A percentile compares a stretch with the other conserved stretches of the same genome.
phyloP scores from a whole-genome alignment of 2,797 vertebrate species.

The Silurus aristotelis region DNA sequence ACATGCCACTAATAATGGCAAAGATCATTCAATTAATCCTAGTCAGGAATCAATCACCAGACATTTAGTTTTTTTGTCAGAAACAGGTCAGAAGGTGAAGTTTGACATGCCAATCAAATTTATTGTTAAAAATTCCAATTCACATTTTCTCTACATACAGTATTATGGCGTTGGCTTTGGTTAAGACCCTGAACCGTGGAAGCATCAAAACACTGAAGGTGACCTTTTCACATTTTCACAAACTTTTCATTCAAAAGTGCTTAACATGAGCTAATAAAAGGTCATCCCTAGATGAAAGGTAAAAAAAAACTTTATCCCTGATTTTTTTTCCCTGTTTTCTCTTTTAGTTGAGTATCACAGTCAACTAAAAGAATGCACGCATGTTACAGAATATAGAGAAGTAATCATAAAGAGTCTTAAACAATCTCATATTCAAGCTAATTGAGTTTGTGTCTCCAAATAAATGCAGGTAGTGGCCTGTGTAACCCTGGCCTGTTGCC shows the following conservation, averaged over 20 bases:
- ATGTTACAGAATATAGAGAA: slow-evolving; percentile 45
- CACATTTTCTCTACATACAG: neutral
- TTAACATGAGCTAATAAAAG: slow-evolving; percentile 51
- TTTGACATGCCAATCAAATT: neutral
- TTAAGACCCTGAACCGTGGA: slow-evolving; percentile 42
- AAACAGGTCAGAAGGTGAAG: neutral
- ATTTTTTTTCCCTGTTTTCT: slow-evolving; percentile 48
- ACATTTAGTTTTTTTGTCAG: neutral
- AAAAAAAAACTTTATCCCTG: slow-evolving; percentile 51
- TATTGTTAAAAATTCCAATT: neutral
- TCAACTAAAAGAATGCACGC: slow-evolving; percentile 6
- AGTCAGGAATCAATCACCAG: neutral
- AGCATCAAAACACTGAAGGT: slow-evolving; percentile 15
- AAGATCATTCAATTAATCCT: neutral
- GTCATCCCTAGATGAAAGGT: slow-evolving; percentile 51
- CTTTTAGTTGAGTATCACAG: slow-evolving; percentile 43
- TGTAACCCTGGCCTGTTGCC: slow-evolving; percentile 61
- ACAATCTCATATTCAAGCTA: slow-evolving; percentile 67
- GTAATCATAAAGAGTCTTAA: slow-evolving; percentile 52
- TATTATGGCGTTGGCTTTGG: slow-evolving; percentile 24
- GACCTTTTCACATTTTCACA: slow-evolving; percentile 52
- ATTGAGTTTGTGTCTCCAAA: slow-evolving; percentile 67
- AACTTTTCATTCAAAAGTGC: slow-evolving; percentile 49
- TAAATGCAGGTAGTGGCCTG: slow-evolving; percentile 67
- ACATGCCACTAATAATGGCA: neutral